phyloP scores from a whole-genome alignment of 2,888 invertebrate species.

The Trichopria drosophilae region DNA sequence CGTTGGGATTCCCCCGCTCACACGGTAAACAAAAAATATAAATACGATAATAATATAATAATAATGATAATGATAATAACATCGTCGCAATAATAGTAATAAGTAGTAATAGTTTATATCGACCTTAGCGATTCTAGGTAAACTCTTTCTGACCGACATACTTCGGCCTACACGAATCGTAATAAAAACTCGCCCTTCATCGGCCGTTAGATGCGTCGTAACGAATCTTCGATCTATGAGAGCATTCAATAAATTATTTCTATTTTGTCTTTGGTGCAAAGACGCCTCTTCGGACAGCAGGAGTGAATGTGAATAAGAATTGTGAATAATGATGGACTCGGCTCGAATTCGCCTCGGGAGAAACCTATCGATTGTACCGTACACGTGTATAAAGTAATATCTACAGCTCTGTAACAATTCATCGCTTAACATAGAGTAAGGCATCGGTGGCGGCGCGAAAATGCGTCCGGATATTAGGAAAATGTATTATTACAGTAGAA shows the following conservation, averaged over 20 bases:
- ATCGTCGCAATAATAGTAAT: slow-evolving; percentile 26
- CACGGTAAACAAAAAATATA: no score
- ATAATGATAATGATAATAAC: slow-evolving; percentile 32
- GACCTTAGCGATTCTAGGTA: slow-evolving; percentile 45
- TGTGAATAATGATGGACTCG: slow-evolving; percentile 21
- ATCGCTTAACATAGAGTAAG: slow-evolving; percentile 4
- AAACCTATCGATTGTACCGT: slow-evolving; percentile 18
- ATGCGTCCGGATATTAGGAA: no score
- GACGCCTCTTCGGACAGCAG: slow-evolving; percentile 46
- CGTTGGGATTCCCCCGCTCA: no score
- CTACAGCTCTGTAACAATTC: slow-evolving; percentile 8
- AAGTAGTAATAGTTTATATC: slow-evolving; percentile 18
- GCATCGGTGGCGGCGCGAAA: no score
- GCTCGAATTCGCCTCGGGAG: slow-evolving; percentile 29
- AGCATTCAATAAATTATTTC: slow-evolving; percentile 53
- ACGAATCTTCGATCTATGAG: no score
- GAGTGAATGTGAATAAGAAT: slow-evolving; percentile 50
- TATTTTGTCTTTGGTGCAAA: slow-evolving; percentile 49
- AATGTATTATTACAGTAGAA: no score
- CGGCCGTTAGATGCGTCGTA: slow-evolving; percentile 45
- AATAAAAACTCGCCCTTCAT: slow-evolving; percentile 49
- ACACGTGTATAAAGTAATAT: not conserved
- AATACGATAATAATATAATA: no score
- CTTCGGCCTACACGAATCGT: slow-evolving; percentile 43
- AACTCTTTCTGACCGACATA: slow-evolving; percentile 45